Base-by-base conservation (phyloP, 2,888 invertebrate species). In the Leptarthrus brevirostris region DNA sequence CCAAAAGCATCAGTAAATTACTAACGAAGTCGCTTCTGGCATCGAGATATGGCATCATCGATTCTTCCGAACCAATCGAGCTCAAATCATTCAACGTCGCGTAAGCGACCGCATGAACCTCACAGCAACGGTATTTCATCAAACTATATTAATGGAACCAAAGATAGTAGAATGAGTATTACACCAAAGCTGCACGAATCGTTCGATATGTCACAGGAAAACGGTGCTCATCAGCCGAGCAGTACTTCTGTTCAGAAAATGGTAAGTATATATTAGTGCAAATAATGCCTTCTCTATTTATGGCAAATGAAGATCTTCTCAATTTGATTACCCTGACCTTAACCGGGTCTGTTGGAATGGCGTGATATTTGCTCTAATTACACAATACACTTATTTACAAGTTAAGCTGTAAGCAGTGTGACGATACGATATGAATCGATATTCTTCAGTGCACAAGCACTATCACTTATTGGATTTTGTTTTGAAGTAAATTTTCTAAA, bases 71-170 rank as follows among this genome's bases (percentile, higher is more conserved):
- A 47, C 26, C 58, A 69, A 24, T 58, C 75, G n/a, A 75, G 56
- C 52, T 74, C 75, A 18, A 75, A 54, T 40, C 71, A 71, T 14
- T 52, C 69, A 30, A 54, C 80, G 75, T 82, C 81, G 77, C 81
- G 83, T 6, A 84, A 84, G 79, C 81, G 83, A 73, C 81, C 80
- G 69, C 84, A 84, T 81, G 83, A 83, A 74, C 40, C 74, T 58
- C 22, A 40, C 70, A 53, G 74, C 72, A 64, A 75, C 66, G 75
- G 49, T 74, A 54, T 74, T 70, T 69, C 70, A 78, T 77, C 77
- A 77, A 78, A 58, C 75, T 75, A 56, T 71, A 54, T 54, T 71
- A 71, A 71, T 71, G 71, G 71, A 54, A 54, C 54, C 54, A 71
- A 71, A 71, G 71, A 71, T 54, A 40, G 54, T 71, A 71, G 54